Evolutionary conservation across 2,888 invertebrate genomes (phyloP).

Genomic region (Polydesmus complanatus): DNA sequence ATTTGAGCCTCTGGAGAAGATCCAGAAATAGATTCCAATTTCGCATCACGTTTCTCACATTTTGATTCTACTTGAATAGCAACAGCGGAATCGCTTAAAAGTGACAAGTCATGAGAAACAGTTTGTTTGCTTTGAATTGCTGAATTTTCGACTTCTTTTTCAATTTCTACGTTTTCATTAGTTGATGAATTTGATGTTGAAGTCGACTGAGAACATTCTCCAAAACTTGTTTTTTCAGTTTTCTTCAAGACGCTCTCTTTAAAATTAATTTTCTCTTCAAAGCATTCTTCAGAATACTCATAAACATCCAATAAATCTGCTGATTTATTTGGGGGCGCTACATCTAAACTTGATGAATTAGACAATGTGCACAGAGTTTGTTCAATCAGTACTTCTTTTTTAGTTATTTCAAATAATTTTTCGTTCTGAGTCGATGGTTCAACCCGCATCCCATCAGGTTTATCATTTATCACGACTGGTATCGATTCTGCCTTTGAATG

Average conservation of each 20-base stretch:
- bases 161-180: background rate
- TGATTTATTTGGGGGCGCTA: too few species aligned
- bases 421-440: too few species aligned
- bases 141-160: constrained; percentile 5
- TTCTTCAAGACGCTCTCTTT: constrained; percentile 2
- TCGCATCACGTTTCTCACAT: background rate
- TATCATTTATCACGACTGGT: too few species aligned
- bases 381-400: too few species aligned
- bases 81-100: background rate
- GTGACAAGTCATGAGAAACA: too few species aligned
- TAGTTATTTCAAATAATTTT: too few species aligned
- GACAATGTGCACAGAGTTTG: too few species aligned
- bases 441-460: too few species aligned
- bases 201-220: too few species aligned
- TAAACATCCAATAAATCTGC: too few species aligned
- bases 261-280: background rate
- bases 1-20: background rate
- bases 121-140: background rate
- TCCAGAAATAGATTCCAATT: background rate
- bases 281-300: background rate
- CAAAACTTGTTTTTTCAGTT: constrained; percentile 9
- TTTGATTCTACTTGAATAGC: background rate
- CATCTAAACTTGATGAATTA: too few species aligned
- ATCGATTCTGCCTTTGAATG: too few species aligned
- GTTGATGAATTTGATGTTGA: constrained; percentile 21